phyloP scores from a whole-genome alignment of 2,888 invertebrate genomes.

The Megalurothrips usitatus region DNA sequence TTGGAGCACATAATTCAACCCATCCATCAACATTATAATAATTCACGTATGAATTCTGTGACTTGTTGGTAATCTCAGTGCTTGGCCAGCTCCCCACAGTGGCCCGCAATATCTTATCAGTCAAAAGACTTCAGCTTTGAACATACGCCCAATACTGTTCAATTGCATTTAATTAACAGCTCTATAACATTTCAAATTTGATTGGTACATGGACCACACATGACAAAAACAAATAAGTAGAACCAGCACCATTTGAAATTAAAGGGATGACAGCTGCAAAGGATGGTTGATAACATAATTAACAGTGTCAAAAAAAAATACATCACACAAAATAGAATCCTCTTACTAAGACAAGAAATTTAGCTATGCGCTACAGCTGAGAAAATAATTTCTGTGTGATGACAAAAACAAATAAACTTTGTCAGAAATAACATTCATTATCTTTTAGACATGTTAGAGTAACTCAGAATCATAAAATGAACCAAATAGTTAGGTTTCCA shows the following conservation, averaged over 20 bases:
- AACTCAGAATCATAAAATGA: not conserved
- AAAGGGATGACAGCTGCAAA: constrained; percentile 16
- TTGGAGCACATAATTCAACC: not conserved
- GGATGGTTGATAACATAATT: constrained; percentile 24
- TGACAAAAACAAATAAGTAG: constrained; percentile 23
- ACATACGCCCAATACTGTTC: constrained; percentile 20
- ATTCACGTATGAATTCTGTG: constrained; percentile 1
- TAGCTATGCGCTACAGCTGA: constrained; percentile 12
- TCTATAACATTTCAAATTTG: constrained; percentile 8
- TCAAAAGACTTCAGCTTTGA: constrained; percentile 23
- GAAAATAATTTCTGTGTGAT: constrained; percentile 4
- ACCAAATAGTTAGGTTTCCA: not conserved
- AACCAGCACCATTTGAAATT: constrained; percentile 24
- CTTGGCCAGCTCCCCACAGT: constrained; percentile 13
- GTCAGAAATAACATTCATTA: constrained; percentile 21
- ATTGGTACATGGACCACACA: constrained; percentile 23
- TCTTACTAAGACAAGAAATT: constrained; percentile 5
- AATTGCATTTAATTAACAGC: constrained; percentile 10
- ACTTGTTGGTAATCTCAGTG: constrained; percentile 22
- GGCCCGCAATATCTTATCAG: not conserved
- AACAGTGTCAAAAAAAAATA: constrained; percentile 15
- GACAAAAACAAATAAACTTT: constrained; percentile 14
- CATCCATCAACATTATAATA: not conserved
- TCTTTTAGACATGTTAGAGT: constrained; percentile 17
- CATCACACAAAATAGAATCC: constrained; percentile 18